A percentile compares a stretch with the other conserved stretches of the same genome.
Evolutionary conservation across 2,797 vertebrate genomes (phyloP).

Genomic region (Ctenopoma multispine): DNA sequence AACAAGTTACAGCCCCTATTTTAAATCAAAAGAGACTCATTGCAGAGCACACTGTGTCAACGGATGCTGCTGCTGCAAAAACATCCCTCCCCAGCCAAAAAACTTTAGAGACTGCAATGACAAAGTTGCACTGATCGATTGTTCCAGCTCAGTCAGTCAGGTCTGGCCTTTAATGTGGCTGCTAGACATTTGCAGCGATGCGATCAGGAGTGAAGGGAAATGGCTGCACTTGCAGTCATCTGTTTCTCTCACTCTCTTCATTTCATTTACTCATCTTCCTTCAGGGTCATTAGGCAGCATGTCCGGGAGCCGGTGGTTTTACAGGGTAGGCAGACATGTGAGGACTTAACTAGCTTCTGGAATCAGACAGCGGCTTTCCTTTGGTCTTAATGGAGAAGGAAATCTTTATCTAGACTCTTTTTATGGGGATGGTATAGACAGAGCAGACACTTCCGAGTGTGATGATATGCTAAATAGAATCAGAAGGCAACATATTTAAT

Average conservation of each 20-base stretch:
- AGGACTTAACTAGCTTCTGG: conserved; percentile 66
- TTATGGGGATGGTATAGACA: conserved; percentile 34
- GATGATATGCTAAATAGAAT: conserved; percentile 37
- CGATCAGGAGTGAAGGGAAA: conserved; percentile 53
- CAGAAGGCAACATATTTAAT: conserved; percentile 29
- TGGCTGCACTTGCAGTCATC: conserved; percentile 35
- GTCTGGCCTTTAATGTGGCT: conserved; percentile 32
- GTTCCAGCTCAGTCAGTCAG: conserved; percentile 63
- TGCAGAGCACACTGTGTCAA: background rate
- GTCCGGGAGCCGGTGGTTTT: conserved; percentile 38
- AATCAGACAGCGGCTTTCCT: conserved; percentile 48
- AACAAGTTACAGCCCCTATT: conserved; percentile 37
- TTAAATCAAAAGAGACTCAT: conserved; percentile 55
- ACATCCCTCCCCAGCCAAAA: conserved; percentile 22
- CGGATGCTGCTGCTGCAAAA: conserved; percentile 8
- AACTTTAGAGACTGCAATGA: conserved; percentile 5
- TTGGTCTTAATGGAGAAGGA: conserved; percentile 47
- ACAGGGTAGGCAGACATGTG: conserved; percentile 57
- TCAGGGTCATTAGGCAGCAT: conserved; percentile 60
- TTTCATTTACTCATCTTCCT: conserved; percentile 62
- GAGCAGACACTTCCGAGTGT: conserved; percentile 32
- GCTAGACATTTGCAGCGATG: conserved; percentile 49
- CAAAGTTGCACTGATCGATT: conserved; percentile 63
- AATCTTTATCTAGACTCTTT: conserved; percentile 55
- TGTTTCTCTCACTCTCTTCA: conserved; percentile 59